phyloP scores from a whole-genome alignment of 2,888 invertebrate species.

The Eupithecia subfuscata region DNA sequence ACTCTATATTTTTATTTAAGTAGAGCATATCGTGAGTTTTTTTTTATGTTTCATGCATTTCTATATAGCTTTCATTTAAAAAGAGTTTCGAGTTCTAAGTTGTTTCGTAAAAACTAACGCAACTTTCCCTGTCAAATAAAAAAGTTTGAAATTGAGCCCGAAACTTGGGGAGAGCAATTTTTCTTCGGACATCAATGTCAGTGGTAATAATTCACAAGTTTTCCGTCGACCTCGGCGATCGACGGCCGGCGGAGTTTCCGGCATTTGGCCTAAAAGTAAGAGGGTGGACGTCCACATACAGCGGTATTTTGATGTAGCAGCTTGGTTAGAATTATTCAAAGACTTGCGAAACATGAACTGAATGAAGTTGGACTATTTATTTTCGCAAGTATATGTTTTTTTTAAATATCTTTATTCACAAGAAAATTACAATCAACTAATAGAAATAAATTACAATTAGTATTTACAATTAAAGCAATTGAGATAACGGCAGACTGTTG shows the following conservation, averaged over 20 bases:
- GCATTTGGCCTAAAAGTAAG: slow-evolving; percentile 28
- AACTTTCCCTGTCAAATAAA: slow-evolving; percentile 46
- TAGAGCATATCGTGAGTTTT: neutral
- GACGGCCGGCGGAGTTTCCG: slow-evolving; percentile 30
- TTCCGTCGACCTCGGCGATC: slow-evolving; percentile 40
- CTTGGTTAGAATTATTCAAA: neutral
- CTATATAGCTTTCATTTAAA: neutral
- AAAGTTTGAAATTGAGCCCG: slow-evolving; percentile 56
- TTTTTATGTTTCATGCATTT: neutral
- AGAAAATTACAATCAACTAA: too few relatives aligned
- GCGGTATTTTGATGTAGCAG: neutral
- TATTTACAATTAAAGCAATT: too few relatives aligned
- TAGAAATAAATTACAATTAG: too few relatives aligned
- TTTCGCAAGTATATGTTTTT: neutral
- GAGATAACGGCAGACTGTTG: too few relatives aligned
- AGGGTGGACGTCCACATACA: neutral
- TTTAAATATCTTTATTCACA: too few relatives aligned
- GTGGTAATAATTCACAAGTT: slow-evolving; percentile 72
- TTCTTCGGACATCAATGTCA: slow-evolving; percentile 72
- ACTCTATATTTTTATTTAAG: slow-evolving; percentile 13
- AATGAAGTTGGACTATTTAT: neutral
- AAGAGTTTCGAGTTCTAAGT: neutral
- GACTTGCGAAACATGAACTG: neutral
- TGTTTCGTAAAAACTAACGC: slow-evolving; percentile 35
- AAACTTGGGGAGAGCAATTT: slow-evolving; percentile 68